Evolutionary conservation across 2,888 invertebrate genomes (phyloP), one percentile per base, ranked within the genome.

Genomic region (Lepidocyrtinus sp.): DNA sequence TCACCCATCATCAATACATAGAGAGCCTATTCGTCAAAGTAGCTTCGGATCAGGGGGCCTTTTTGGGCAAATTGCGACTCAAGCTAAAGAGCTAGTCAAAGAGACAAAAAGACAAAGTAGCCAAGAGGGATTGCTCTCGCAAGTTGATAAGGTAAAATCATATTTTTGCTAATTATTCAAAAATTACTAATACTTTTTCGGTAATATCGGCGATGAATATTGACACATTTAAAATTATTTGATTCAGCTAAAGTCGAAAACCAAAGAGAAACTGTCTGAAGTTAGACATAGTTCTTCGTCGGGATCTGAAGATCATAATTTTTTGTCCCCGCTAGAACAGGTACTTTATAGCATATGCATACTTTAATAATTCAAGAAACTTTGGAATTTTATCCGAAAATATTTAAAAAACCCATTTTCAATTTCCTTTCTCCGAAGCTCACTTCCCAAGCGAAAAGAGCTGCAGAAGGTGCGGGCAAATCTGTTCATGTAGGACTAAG

Each of bases 131-230:
- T 78, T 85, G 1, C 90, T 96, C 7, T 95, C 96, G 1, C 96
- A 96, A 83, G 94, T 96, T 92, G 96, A 96, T 87, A 96, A 96
- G 93, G 95, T 96, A 85, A 79, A n/a, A n/a, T n/a, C n/a, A n/a
- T n/a, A n/a, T n/a, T n/a, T n/a, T n/a, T n/a, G n/a, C 12, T 36
- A 36, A 12, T 36, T 36, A 7, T 36, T 12, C 50, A n/a, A 36
- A 36, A 36, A 36, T 36, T 12, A 5, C 12, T 36, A 36, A 7
- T 36, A 12, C 36, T 7, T 36, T 36, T 5, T 12, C 36, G 5
- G 36, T 36, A 36, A 36, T n/a, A 36, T 36, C 5, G 36, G 36
- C 5, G 36, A 36, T 36, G 36, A 36, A 36, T 36, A 12, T 5
- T 36, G 17, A 65, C 26, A 19, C 26, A 15, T 2, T 65, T 25